Conservation (phyloP, 2,113 vertebrate species). For the Stictonetta naevosa region DNA sequence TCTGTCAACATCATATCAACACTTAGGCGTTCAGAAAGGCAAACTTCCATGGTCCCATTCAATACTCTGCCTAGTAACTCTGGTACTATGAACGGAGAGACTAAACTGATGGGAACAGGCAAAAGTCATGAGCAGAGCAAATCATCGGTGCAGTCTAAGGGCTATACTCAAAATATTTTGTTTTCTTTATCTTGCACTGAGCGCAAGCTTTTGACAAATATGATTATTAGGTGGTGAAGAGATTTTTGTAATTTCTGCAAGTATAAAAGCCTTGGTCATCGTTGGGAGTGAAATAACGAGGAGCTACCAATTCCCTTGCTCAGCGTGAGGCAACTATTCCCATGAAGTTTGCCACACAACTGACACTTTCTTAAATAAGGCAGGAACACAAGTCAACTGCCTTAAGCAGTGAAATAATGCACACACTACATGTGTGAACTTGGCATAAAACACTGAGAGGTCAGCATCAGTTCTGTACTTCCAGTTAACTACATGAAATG, state of each 20-base stretch:
- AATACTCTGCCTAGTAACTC: background rate
- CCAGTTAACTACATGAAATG: background rate
- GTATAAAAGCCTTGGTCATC: background rate
- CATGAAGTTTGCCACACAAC: background rate
- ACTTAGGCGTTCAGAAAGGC: background rate
- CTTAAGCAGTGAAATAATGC: background rate
- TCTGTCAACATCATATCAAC: background rate
- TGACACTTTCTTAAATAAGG: background rate
- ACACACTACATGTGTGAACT: rapidly evolving
- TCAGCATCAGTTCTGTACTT: background rate
- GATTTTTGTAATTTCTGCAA: background rate
- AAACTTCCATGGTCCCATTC: background rate
- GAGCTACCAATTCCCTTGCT: background rate
- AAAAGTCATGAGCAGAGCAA: background rate
- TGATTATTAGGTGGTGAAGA: background rate
- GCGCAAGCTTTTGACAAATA: background rate
- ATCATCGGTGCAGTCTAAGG: background rate
- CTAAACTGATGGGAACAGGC: background rate
- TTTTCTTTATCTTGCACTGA: background rate
- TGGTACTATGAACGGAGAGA: background rate
- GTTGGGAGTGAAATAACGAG: background rate
- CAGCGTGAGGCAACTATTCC: background rate
- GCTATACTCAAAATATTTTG: background rate
- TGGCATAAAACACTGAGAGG: background rate
- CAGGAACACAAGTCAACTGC: background rate